These are phyloP conservation scores for Microtus ochrogaster DNA, from an alignment of 2,113 vertebrate genomes.

Conservation along the genomic window DNA sequence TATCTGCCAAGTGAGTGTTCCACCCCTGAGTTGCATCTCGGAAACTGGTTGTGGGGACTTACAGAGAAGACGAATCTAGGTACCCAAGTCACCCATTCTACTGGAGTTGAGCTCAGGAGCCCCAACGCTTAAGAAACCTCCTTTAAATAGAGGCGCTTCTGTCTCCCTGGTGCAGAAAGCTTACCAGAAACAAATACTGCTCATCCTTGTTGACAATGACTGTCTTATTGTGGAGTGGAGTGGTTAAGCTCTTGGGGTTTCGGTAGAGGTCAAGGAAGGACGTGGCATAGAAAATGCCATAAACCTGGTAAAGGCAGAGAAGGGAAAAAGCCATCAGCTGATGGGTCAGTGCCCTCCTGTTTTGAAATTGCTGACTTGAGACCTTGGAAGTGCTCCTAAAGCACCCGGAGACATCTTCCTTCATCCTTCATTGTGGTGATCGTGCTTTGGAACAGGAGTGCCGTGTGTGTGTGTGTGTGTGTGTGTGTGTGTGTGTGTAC, in stretches of 20 bases:
- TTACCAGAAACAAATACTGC: slow-evolving; percentile 97
- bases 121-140: neutral
- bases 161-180: neutral
- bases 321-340: neutral
- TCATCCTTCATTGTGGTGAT: neutral
- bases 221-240: slow-evolving; percentile 86
- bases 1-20: neutral
- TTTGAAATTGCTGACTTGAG: neutral
- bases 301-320: slow-evolving; percentile 85
- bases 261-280: slow-evolving; percentile 96
- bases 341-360: neutral
- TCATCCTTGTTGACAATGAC: slow-evolving; percentile 93
- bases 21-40: too few species aligned
- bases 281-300: slow-evolving; percentile 95
- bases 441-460: neutral
- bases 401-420: neutral
- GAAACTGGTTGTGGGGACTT: neutral
- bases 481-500: too few species aligned
- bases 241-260: slow-evolving; percentile 88
- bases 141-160: neutral
- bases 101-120: neutral
- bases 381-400: neutral
- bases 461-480: accelerated
- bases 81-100: too few species aligned
- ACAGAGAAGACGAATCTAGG: too few species aligned